Conservation (phyloP, 2,797 vertebrate species). For the Microctenopoma stevenorrisi region DNA sequence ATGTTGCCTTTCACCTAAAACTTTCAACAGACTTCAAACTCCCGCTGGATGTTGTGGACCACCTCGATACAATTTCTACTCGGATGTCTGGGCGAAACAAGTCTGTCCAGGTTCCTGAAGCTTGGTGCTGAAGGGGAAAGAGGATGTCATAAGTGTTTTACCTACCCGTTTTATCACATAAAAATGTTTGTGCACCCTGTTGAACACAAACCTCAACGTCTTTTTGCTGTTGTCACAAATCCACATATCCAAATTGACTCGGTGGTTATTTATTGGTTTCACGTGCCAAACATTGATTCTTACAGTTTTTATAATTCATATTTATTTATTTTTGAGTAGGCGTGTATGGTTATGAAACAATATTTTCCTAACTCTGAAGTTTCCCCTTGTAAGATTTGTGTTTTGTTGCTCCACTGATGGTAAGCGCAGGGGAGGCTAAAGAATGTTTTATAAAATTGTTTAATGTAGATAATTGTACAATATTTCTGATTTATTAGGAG, state of each 20-base stretch:
- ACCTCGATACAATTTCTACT: constrained; percentile 11
- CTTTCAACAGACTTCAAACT: constrained; percentile 28
- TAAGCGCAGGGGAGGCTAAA: constrained; percentile 71
- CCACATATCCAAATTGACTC: constrained; percentile 46
- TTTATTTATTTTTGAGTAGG: constrained; percentile 81
- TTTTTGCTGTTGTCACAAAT: constrained; percentile 40
- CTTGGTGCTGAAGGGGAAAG: constrained; percentile 9
- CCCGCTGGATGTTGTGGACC: constrained; percentile 24
- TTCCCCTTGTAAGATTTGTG: constrained; percentile 54
- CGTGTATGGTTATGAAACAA: constrained; percentile 70
- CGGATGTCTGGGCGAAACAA: constrained; percentile 19
- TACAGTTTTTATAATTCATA: constrained; percentile 79
- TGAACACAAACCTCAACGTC: constrained; percentile 47
- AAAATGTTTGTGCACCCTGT: constrained; percentile 65
- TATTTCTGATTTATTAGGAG: constrained; percentile 80
- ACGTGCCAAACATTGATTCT: constrained; percentile 78
- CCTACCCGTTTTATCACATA: constrained; percentile 54
- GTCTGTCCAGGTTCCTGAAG: constrained; percentile 29
- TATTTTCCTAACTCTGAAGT: constrained; percentile 67
- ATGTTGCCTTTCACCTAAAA: constrained; percentile 40
- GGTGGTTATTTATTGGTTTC: constrained; percentile 65
- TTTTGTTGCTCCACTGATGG: constrained; percentile 61
- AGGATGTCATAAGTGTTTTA: constrained; percentile 51
- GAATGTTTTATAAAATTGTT: constrained; percentile 80
- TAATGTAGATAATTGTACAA: constrained; percentile 88